Percentiles rank a stretch among this genome's conserved stretches.
Evolutionary conservation across 2,888 invertebrate species (phyloP).

Genomic region (Seira sanloemensis): DNA sequence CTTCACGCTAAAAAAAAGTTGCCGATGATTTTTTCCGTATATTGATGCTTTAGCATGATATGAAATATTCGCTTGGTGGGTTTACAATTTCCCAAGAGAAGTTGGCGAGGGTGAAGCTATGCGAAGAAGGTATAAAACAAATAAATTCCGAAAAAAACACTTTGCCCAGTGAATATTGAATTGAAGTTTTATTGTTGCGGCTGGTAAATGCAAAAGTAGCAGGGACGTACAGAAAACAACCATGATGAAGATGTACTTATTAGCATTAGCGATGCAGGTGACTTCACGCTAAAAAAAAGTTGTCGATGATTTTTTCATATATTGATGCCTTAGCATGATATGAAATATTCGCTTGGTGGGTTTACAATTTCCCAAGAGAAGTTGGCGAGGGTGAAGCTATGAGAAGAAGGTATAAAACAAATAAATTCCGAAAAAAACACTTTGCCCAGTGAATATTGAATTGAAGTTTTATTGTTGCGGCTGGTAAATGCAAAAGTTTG

Average conservation of each 20-base stretch:
- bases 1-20: too few relatives aligned
- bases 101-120: constrained; percentile 4
- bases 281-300: too few relatives aligned
- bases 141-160: too few relatives aligned
- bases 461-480: neutral
- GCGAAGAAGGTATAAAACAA: neutral
- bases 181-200: neutral
- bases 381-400: constrained; percentile 4
- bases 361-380: neutral
- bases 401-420: neutral
- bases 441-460: neutral
- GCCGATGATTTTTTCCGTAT: too few relatives aligned
- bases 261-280: too few relatives aligned
- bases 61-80: neutral
- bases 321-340: too few relatives aligned
- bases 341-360: neutral
- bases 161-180: neutral
- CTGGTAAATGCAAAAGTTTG: constrained; percentile 51
- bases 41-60: too few relatives aligned
- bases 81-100: neutral
- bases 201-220: constrained; percentile 49
- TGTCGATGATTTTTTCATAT: too few relatives aligned
- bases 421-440: too few relatives aligned
- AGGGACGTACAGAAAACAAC: too few relatives aligned
- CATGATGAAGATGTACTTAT: too few relatives aligned